Base-by-base conservation (phyloP, 2,888 invertebrate species). In the Cantharis rufa region DNA sequence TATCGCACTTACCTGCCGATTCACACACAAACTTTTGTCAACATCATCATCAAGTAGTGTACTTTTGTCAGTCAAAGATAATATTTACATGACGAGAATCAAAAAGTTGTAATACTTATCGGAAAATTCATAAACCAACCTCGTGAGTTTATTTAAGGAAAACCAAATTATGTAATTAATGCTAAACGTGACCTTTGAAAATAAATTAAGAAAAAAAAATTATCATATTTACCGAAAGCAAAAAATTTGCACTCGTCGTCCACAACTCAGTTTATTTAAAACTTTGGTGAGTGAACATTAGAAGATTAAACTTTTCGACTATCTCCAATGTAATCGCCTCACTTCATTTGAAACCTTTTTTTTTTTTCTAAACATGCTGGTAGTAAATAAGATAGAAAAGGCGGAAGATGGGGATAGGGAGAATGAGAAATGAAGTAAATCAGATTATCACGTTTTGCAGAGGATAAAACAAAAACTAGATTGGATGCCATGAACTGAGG, bases 31-130 rank as follows among this genome's bases (percentile, higher is more conserved):
- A 48, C 48, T 48, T 48, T 48, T 48, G 48, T 48, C n/a, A 48
- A n/a, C 48, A 48, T 48, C 48, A 48, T 48, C 48, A 48, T 48
- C 48, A 48, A 48, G 48, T 48, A 48, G 48, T n/a, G 48, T 48
- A 48, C 48, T 48, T 48, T 48, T 48, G 48, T 48, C n/a, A 48
- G 48, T 48, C 48, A 48, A n/a, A 48, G 48, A 48, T 48, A 48
- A 48, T 66, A 66, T 66, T 66, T 66, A 66, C 21, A 66, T 24
- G 64, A 66, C 24, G 48, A 66, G 64, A 66, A 66, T 66, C 64
- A 66, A 66, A 66, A 66, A 66, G 18, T 66, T 66, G 24, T 66
- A n/a, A 66, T 66, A 66, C 64, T 66, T 66, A 66, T 66, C 64
- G 24, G 18, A n/a, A 16, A 66, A 66, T 21, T 24, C 24, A 66